These are phyloP conservation scores for Drosophila lowei DNA, from an alignment of 1,140 invertebrate genomes.

Conservation along the genomic window DNA sequence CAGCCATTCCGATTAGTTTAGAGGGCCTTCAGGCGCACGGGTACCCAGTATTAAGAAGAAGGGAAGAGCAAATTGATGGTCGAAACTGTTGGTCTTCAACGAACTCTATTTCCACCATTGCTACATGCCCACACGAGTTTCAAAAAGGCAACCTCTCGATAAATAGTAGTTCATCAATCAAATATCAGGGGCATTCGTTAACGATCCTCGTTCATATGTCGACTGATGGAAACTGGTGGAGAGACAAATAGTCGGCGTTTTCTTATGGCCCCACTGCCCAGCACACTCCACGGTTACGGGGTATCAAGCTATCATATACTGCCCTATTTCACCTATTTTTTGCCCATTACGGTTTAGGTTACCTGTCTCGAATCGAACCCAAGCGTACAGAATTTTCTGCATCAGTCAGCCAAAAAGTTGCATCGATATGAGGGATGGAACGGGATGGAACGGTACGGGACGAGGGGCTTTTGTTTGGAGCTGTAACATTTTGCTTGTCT, in stretches of 20 bases:
- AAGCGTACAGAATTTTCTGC: slow-evolving; percentile 29
- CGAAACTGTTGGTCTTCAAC: no score
- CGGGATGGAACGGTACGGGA: slow-evolving; percentile 10
- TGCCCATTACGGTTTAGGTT: slow-evolving; percentile 13
- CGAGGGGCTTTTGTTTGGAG: slow-evolving; percentile 24
- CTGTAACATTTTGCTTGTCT: slow-evolving; percentile 31
- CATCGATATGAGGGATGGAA: slow-evolving; percentile 51
- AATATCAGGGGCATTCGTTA: no score
- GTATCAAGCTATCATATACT: neutral
- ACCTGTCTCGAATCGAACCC: slow-evolving; percentile 12
- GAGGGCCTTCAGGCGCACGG: no score
- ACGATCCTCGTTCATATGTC: no score
- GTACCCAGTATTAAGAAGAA: neutral
- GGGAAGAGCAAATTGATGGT: no score
- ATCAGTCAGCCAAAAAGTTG: slow-evolving; percentile 40
- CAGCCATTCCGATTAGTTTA: neutral
- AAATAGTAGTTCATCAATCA: no score
- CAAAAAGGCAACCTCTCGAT: no score
- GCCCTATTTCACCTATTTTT: neutral
- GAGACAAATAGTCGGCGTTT: no score
- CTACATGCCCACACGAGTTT: no score
- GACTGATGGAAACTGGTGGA: no score
- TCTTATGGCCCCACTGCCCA: no score
- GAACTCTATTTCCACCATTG: no score
- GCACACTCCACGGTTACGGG: neutral